phyloP scores from a whole-genome alignment of 2,888 invertebrate species.

The Andrena fulva region DNA sequence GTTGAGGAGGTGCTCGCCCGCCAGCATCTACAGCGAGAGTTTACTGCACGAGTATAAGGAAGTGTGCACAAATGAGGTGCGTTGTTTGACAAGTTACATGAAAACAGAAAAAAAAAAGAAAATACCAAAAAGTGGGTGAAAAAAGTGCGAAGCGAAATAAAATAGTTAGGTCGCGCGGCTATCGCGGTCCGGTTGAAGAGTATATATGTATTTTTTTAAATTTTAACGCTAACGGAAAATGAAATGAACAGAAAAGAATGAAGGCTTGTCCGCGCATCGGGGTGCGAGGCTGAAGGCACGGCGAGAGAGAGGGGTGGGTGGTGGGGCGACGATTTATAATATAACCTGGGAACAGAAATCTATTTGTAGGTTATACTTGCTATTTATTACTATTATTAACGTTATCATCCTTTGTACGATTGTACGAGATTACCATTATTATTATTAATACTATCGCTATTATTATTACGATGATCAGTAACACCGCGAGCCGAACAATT shows the following conservation, averaged over 20 bases:
- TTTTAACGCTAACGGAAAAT: slow-evolving; percentile 80
- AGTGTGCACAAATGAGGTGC: slow-evolving; percentile 43
- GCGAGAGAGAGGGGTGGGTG: slow-evolving; percentile 67
- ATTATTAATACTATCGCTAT: slow-evolving; percentile 29
- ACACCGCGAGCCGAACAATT: neutral
- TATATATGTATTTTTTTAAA: slow-evolving; percentile 85
- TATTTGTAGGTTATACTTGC: slow-evolving; percentile 76
- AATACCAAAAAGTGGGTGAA: slow-evolving; percentile 60
- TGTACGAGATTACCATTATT: slow-evolving; percentile 32
- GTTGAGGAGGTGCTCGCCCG: no score
- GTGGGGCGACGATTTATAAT: slow-evolving; percentile 70
- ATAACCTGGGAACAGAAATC: slow-evolving; percentile 78
- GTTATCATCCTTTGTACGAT: slow-evolving; percentile 49
- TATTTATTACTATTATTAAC: slow-evolving; percentile 70
- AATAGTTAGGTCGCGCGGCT: slow-evolving; percentile 77
- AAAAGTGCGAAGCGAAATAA: slow-evolving; percentile 22
- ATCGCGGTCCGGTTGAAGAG: slow-evolving; percentile 78
- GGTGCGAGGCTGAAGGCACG: slow-evolving; percentile 23
- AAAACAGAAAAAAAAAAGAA: slow-evolving; percentile 42
- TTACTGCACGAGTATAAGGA: slow-evolving; percentile 25
- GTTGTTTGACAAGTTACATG: slow-evolving; percentile 76
- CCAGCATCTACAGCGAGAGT: no score
- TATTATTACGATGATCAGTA: slow-evolving; percentile 19
- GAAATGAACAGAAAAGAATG: slow-evolving; percentile 73
- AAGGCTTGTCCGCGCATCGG: slow-evolving; percentile 55